These are phyloP conservation scores for Sarcophilus harrisii DNA, from an alignment of 2,797 vertebrate species.

Conservation along the genomic window DNA sequence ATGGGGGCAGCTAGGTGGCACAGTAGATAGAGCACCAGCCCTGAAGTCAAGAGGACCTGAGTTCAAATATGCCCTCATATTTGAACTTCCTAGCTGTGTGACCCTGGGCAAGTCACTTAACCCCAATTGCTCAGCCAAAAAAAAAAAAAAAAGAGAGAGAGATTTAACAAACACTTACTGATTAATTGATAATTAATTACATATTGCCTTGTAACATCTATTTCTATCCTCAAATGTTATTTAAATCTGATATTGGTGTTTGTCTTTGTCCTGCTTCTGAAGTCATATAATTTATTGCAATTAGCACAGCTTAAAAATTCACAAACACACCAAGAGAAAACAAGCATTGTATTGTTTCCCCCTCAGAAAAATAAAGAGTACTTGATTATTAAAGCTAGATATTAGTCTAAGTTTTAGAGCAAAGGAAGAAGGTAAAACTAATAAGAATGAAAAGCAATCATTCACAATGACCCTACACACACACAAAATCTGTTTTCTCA, in stretches of 20 bases:
- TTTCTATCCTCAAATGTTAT: neutral
- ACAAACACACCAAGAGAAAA: slow-evolving; percentile 99
- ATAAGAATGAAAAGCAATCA: slow-evolving; percentile 88
- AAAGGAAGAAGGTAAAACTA: slow-evolving; percentile 91
- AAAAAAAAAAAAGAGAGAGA: no score
- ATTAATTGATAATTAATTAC: neutral
- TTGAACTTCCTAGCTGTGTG: no score
- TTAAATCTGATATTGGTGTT: neutral
- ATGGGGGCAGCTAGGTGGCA: no score
- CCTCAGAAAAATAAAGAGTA: slow-evolving; percentile 98
- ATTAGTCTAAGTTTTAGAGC: slow-evolving; percentile 94
- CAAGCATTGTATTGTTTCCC: slow-evolving; percentile 99
- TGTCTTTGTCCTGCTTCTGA: slow-evolving; percentile 47
- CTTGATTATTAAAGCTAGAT: slow-evolving; percentile 99
- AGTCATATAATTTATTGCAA: slow-evolving; percentile 99
- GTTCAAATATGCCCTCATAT: no score
- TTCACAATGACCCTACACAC: slow-evolving; percentile 85
- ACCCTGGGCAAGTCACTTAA: no score
- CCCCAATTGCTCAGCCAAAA: no score
- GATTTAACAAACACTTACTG: neutral
- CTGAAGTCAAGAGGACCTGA: no score
- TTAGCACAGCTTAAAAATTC: slow-evolving; percentile 99
- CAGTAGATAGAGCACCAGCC: no score
- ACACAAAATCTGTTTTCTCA: no score
- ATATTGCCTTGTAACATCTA: neutral